Percentiles rank a stretch among this genome's conserved stretches.
These are phyloP conservation scores for Podocnemis expansa DNA, from an alignment of 2,113 vertebrate genomes.

Conservation along the genomic window DNA sequence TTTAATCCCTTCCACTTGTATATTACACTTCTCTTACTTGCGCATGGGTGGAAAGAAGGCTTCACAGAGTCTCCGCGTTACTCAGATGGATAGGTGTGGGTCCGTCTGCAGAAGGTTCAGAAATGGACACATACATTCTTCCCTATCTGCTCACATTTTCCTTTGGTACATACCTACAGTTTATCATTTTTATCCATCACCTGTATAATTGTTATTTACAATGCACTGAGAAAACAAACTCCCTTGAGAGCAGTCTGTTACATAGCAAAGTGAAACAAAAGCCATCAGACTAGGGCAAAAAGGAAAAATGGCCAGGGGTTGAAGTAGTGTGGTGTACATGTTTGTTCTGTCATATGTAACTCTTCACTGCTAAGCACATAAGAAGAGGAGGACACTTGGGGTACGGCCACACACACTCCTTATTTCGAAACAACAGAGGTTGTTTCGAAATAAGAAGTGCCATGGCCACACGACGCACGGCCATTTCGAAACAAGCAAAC, in stretches of 20 bases:
- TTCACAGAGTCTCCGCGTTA: neutral
- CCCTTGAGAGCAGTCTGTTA: neutral
- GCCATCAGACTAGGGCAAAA: neutral
- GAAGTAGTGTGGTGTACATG: neutral
- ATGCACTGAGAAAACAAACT: no score
- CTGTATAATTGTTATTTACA: neutral
- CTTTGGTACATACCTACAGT: no score
- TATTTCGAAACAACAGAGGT: no score
- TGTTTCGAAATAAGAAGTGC: no score
- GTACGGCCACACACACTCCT: no score
- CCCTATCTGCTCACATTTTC: no score
- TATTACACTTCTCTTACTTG: neutral
- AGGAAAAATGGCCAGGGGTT: neutral
- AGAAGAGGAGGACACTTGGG: rapidly evolving
- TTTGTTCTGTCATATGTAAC: neutral
- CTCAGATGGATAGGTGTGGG: neutral
- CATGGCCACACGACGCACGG: no score
- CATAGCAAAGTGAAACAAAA: neutral
- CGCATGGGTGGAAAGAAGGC: neutral
- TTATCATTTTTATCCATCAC: neutral
- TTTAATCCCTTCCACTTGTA: neutral
- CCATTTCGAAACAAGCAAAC: no score
- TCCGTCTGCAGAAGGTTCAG: neutral
- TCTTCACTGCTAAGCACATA: neutral
- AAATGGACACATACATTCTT: neutral